These are phyloP conservation scores for Indicator indicator DNA, from an alignment of 2,113 vertebrate species.

Conservation along the genomic window DNA sequence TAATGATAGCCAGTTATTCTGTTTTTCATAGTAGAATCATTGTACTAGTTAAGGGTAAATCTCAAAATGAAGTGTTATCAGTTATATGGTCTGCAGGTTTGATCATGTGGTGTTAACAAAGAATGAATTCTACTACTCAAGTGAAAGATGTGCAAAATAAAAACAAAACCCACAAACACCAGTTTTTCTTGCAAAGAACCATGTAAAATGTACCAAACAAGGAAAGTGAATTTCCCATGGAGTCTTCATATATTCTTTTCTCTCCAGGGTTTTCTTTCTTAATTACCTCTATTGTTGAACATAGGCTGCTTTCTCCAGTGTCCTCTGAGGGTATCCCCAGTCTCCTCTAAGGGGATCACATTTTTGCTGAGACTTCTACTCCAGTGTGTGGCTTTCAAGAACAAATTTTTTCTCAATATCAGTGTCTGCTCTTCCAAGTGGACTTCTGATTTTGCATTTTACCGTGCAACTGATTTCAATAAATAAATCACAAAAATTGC, in stretches of 20 bases:
- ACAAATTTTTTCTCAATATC: neutral
- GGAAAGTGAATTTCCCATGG: neutral
- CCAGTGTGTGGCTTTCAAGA: neutral
- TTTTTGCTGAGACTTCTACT: neutral
- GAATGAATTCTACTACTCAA: neutral
- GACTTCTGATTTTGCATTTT: neutral
- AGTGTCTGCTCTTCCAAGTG: neutral
- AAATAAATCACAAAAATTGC: neutral
- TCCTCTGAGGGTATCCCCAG: neutral
- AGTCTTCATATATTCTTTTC: neutral
- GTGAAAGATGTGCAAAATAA: neutral
- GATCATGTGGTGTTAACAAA: neutral
- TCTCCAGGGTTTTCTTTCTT: neutral
- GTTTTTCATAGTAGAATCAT: neutral
- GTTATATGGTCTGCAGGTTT: neutral
- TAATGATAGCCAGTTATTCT: neutral
- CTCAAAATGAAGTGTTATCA: neutral
- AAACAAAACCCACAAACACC: neutral
- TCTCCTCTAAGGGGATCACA: too few relatives aligned
- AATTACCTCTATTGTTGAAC: neutral
- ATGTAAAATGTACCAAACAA: neutral
- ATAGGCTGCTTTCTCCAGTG: neutral
- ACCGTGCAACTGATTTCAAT: neutral
- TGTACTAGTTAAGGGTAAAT: neutral
- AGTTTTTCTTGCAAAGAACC: neutral